A percentile compares a stretch with the other conserved stretches of the same genome.
Evolutionary conservation across 2,113 vertebrate genomes (phyloP).

Genomic region (Cryptoleucopteryx plumbea): DNA sequence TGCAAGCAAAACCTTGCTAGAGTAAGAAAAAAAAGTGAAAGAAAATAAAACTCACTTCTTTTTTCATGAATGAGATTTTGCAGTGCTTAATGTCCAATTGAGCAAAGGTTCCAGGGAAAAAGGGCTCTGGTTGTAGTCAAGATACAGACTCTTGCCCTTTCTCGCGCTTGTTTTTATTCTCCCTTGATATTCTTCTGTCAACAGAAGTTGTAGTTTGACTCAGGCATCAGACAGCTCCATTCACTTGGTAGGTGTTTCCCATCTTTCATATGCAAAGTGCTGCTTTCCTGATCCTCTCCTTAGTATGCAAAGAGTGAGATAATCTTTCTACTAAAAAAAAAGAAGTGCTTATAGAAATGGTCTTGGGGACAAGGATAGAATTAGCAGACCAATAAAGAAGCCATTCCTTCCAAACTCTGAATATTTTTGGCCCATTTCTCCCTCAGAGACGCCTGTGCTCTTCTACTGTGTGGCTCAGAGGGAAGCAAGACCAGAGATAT

Average conservation of each 20-base stretch:
- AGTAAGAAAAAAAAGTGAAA: background rate
- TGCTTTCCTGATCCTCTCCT: background rate
- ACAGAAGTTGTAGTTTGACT: background rate
- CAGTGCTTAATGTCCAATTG: background rate
- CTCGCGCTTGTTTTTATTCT: background rate
- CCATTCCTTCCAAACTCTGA: background rate
- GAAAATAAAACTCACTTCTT: background rate
- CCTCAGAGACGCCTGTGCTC: background rate
- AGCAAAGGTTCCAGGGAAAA: background rate
- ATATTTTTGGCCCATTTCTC: background rate
- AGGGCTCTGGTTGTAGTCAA: background rate
- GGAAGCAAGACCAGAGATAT: background rate
- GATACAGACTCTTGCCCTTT: background rate
- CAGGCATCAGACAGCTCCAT: background rate
- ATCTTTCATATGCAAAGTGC: slow-evolving; percentile 18
- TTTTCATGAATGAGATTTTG: background rate
- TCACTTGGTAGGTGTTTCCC: background rate
- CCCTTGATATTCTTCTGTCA: background rate
- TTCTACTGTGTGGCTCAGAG: background rate
- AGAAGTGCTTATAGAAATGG: background rate
- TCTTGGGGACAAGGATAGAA: background rate
- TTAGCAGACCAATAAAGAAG: background rate
- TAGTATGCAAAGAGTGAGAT: background rate
- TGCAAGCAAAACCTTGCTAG: background rate
- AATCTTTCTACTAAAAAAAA: background rate